These are phyloP conservation scores for Tethya wilhelma DNA, from an alignment of 37 sponge, comb jelly and placozoan species.

Conservation along the genomic window DNA sequence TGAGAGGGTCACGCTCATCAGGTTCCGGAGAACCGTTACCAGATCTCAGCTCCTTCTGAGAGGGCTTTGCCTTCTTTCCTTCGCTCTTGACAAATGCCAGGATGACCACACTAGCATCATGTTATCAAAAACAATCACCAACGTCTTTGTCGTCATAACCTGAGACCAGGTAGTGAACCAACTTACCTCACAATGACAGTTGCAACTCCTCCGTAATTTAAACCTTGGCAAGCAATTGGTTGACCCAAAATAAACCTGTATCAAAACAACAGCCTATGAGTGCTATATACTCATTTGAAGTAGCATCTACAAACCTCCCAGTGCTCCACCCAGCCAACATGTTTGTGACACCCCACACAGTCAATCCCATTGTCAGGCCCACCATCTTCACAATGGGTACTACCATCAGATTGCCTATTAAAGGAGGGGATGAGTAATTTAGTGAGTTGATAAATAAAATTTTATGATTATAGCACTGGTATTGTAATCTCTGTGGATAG, in stretches of 20 bases:
- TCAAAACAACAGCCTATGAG: neutral
- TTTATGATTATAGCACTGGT: neutral
- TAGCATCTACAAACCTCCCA: constrained; percentile 51
- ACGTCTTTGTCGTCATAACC: neutral
- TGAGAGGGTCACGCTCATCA: constrained; percentile 3
- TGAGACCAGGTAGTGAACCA: neutral
- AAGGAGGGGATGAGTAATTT: neutral
- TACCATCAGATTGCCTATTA: constrained; percentile 70
- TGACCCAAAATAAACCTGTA: constrained; percentile 48
- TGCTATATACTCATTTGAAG: too few relatives aligned
- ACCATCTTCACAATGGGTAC: constrained; percentile 86
- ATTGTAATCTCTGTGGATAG: neutral
- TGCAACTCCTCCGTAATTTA: constrained; percentile 63
- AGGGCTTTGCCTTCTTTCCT: constrained; percentile 25
- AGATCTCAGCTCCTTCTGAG: neutral
- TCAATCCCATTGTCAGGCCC: constrained; percentile 85
- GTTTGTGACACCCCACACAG: constrained; percentile 83
- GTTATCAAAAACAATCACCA: neutral
- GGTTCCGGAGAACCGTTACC: too few relatives aligned
- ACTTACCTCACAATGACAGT: constrained; percentile 45
- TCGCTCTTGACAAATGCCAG: constrained; percentile 70
- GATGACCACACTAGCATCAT: constrained; percentile 38
- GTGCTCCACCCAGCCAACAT: constrained; percentile 77
- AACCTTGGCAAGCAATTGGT: constrained; percentile 4
- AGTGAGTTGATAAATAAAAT: neutral